Percentiles rank a stretch among this genome's conserved stretches.
phyloP scores from a whole-genome alignment of 2,888 invertebrate genomes.

The Tanaodytes sp. region DNA sequence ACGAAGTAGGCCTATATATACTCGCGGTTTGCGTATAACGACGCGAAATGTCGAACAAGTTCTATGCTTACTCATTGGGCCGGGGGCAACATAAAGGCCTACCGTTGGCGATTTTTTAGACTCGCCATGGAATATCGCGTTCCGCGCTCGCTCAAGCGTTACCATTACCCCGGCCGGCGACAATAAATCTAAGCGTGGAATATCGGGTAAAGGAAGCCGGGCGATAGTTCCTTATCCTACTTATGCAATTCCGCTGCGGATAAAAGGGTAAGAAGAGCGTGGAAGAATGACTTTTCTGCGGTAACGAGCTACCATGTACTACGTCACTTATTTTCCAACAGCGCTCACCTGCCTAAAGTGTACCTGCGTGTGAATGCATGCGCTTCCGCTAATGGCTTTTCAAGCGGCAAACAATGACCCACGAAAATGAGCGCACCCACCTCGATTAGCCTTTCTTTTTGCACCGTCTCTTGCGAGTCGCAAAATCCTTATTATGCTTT shows the following conservation, averaged over 20 bases:
- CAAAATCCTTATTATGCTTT: slow-evolving; percentile 18
- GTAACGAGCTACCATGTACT: slow-evolving; percentile 71
- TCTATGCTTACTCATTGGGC: slow-evolving; percentile 30
- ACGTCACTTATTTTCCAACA: slow-evolving; percentile 65
- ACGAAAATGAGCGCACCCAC: slow-evolving; percentile 43
- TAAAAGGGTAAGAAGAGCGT: slow-evolving; percentile 55
- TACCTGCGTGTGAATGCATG: slow-evolving; percentile 54
- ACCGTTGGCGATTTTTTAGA: slow-evolving; percentile 41
- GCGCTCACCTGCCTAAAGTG: slow-evolving; percentile 57
- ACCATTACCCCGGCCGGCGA: slow-evolving; percentile 63
- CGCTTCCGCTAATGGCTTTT: slow-evolving; percentile 54
- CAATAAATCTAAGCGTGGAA: slow-evolving; percentile 66
- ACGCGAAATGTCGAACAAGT: slow-evolving; percentile 42
- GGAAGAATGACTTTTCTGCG: slow-evolving; percentile 61
- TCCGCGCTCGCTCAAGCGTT: slow-evolving; percentile 54
- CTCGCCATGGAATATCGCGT: slow-evolving; percentile 30
- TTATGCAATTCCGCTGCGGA: slow-evolving; percentile 43
- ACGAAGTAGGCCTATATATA: slow-evolving; percentile 16
- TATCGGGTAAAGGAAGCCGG: slow-evolving; percentile 59
- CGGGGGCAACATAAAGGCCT: slow-evolving; percentile 44
- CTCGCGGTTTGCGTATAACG: slow-evolving; percentile 26
- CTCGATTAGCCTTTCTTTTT: slow-evolving; percentile 39
- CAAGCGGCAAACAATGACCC: slow-evolving; percentile 51
- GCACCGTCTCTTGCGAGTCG: slow-evolving; percentile 1
- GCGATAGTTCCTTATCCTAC: slow-evolving; percentile 63